Conservation (phyloP, 2,888 invertebrate genomes). For the Thereva nobilitata region DNA sequence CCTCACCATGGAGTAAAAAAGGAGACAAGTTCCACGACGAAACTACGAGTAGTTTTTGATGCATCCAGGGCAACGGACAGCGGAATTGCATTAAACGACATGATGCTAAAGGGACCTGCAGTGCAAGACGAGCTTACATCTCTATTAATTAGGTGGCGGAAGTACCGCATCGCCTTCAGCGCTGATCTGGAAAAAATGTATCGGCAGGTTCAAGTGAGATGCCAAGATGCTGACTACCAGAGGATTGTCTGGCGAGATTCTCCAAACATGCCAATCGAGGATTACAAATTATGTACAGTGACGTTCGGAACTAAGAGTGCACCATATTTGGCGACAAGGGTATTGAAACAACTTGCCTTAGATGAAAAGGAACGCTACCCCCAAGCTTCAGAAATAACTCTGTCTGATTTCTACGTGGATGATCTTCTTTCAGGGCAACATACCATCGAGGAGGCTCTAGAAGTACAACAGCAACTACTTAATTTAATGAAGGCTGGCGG, state of each 20-base stretch:
- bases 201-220: neutral
- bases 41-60: too few species aligned
- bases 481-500: neutral
- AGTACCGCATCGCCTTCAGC: neutral
- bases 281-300: constrained; percentile 17
- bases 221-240: constrained; percentile 5
- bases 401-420: constrained; percentile 31
- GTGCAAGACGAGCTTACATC: constrained; percentile 5
- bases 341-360: neutral
- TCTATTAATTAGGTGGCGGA: neutral
- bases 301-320: constrained; percentile 19
- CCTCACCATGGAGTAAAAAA: too few species aligned
- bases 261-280: neutral
- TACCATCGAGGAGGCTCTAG: constrained; percentile 5
- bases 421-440: constrained; percentile 16
- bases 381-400: constrained; percentile 21
- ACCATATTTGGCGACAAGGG: neutral
- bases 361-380: constrained; percentile 18
- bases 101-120: neutral
- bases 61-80: too few species aligned
- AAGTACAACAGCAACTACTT: constrained; percentile 25
- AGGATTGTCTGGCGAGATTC: constrained; percentile 17
- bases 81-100: too few species aligned
- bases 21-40: too few species aligned
- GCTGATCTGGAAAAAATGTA: neutral